Evolutionary conservation across 2,113 vertebrate species (phyloP).

Genomic region (Agapornis roseicollis): DNA sequence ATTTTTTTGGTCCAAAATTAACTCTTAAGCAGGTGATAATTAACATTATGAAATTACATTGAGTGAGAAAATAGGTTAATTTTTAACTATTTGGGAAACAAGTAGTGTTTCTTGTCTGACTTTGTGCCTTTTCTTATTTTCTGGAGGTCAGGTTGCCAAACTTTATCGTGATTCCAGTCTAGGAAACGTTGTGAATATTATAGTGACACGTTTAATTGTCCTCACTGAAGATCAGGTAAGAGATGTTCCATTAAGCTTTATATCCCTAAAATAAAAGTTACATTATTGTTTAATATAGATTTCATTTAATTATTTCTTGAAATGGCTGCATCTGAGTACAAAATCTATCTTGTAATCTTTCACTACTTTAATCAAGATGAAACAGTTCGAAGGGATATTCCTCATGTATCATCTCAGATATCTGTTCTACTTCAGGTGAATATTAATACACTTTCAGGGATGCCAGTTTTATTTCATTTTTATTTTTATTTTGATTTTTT

Average conservation of each 20-base stretch:
- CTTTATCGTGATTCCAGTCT: conserved; percentile 99
- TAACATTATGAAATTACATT: not conserved
- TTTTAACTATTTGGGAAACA: not conserved
- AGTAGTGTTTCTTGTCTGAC: conserved; percentile 89
- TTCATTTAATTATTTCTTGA: conserved; percentile 38
- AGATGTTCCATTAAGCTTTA: not conserved
- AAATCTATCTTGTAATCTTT: conserved; percentile 26
- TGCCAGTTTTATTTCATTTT: conserved; percentile 55
- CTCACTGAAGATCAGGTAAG: conserved; percentile 98
- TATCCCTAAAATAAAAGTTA: not conserved
- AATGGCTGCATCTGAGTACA: conserved; percentile 47
- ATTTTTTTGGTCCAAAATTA: not conserved
- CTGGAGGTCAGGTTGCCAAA: conserved; percentile 99
- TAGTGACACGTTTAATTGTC: conserved; percentile 96
- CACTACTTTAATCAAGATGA: conserved; percentile 50
- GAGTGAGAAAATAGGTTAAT: not conserved
- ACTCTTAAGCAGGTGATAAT: not conserved
- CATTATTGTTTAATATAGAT: not conserved
- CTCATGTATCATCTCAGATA: conserved; percentile 6
- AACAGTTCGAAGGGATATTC: conserved; percentile 37
- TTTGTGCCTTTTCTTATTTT: conserved; percentile 99
- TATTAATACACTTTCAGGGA: not conserved
- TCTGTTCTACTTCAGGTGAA: conserved; percentile 24
- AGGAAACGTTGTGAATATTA: conserved; percentile 99
- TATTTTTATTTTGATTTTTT: conserved; percentile 39